Evolutionary conservation across 2,797 vertebrate species (phyloP).

Genomic region (Ataeniobius toweri): DNA sequence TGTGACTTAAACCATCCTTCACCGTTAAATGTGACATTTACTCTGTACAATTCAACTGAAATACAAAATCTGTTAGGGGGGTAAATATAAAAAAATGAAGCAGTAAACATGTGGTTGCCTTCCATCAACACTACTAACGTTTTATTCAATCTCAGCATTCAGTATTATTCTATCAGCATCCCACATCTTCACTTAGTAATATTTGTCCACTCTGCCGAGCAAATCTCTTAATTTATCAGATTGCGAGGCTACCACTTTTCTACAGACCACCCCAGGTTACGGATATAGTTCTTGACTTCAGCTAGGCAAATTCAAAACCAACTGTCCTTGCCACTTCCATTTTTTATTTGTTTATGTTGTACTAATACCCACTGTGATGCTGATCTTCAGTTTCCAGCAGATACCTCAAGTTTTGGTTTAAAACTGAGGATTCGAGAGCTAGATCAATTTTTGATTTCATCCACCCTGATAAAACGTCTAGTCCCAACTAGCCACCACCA

Average conservation of each 20-base stretch:
- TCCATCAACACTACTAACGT: background rate
- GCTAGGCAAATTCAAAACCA: too few species aligned
- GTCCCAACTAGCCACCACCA: background rate
- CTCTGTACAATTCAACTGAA: background rate
- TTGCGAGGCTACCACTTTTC: background rate
- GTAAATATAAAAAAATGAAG: background rate
- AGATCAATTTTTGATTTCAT: too few species aligned
- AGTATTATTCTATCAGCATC: background rate
- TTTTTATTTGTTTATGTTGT: too few species aligned
- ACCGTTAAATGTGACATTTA: background rate
- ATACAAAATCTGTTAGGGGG: constrained; percentile 2
- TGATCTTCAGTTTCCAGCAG: too few species aligned
- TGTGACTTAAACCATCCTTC: background rate
- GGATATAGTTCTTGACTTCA: too few species aligned
- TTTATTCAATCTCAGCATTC: background rate
- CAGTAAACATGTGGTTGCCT: background rate
- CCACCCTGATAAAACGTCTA: too few species aligned
- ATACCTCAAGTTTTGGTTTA: too few species aligned
- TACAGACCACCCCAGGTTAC: too few species aligned
- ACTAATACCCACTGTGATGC: too few species aligned
- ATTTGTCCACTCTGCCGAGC: background rate
- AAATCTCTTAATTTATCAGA: background rate
- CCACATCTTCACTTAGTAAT: background rate
- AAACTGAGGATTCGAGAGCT: too few species aligned
- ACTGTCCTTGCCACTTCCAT: too few species aligned